Conservation (phyloP, 2,797 vertebrate genomes). For the Eurystomus glaucurus region DNA sequence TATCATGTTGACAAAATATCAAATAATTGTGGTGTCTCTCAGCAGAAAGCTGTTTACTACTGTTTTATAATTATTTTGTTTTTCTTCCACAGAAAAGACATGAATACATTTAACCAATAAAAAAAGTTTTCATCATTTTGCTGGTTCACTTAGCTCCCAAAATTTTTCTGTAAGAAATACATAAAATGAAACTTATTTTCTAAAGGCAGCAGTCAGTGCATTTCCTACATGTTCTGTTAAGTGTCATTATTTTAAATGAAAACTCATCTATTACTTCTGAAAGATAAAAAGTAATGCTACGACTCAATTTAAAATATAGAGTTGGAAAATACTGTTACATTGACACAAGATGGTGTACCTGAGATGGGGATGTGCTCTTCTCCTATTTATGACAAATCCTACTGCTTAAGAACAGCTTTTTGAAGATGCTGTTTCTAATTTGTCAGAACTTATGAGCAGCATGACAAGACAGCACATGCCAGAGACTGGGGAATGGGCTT, state of each 20-base stretch:
- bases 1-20: not conserved
- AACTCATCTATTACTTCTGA: not conserved
- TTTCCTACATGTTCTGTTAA: not conserved
- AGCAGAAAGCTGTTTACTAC: not conserved
- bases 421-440: not conserved
- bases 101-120: not conserved
- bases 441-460: not conserved
- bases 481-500: not conserved
- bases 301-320: not conserved
- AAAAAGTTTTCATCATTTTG: not conserved
- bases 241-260: not conserved
- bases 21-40: not conserved
- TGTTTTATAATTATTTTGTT: not conserved
- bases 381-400: not conserved
- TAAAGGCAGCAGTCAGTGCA: not conserved
- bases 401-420: not conserved
- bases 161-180: not conserved
- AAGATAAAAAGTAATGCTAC: not conserved
- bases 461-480: not conserved
- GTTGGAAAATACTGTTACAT: not conserved
- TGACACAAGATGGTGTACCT: not conserved
- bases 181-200: not conserved
- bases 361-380: not conserved
- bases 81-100: not conserved
- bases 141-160: not conserved